Conservation (phyloP, 2,797 vertebrate genomes). For the Hydrocynus forskahlii region DNA sequence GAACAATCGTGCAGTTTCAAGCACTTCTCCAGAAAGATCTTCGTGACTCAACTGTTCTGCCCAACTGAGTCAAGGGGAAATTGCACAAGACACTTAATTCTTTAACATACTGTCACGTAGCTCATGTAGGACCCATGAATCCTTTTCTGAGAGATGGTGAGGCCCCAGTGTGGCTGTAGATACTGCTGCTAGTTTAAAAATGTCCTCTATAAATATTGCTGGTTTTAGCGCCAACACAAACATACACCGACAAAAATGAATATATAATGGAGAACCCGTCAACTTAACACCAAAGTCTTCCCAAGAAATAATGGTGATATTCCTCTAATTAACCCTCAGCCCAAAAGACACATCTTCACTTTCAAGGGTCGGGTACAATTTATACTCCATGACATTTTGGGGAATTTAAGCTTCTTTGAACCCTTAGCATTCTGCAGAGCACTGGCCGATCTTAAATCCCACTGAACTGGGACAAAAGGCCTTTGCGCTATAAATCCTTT, state of each 20-base stretch:
- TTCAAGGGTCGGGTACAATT: background rate
- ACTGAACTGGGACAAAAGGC: slow-evolving; percentile 7
- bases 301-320: background rate
- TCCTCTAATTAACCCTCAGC: background rate
- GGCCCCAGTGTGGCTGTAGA: background rate
- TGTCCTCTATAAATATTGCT: background rate
- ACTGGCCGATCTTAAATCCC: slow-evolving; percentile 21
- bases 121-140: background rate
- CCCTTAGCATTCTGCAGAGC: background rate
- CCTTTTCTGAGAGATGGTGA: background rate
- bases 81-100: slow-evolving; percentile 21
- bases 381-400: background rate
- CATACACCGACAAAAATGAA: too few relatives aligned
- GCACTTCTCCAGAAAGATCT: slow-evolving; percentile 1
- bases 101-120: background rate
- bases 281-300: background rate
- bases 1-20: background rate
- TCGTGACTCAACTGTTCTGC: slow-evolving; percentile 10
- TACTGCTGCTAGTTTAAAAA: background rate
- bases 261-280: background rate
- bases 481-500: slow-evolving; percentile 22
- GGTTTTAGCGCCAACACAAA: background rate
- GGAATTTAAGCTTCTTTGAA: slow-evolving; percentile 7
- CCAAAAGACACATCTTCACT: background rate
- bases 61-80: slow-evolving; percentile 16